These are phyloP conservation scores for Epistrophe eligans DNA, from an alignment of 2,888 invertebrate species.

Conservation along the genomic window DNA sequence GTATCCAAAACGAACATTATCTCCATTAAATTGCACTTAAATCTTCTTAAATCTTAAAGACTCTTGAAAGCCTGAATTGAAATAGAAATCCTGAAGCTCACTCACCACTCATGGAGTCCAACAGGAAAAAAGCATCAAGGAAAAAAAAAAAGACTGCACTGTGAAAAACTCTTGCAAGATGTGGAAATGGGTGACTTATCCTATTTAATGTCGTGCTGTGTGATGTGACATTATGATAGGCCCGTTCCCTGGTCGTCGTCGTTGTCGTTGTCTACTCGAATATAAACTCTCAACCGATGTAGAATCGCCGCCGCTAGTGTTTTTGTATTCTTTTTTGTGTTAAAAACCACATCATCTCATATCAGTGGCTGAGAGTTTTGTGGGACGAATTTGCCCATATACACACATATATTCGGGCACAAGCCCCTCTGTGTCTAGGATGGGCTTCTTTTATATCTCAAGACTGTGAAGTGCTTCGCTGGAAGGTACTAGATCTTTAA, in stretches of 20 bases:
- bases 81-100: slow-evolving; percentile 34
- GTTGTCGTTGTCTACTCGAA: slow-evolving; percentile 35
- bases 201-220: slow-evolving; percentile 76
- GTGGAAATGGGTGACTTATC: slow-evolving; percentile 75
- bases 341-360: slow-evolving; percentile 63
- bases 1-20: not conserved
- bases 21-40: slow-evolving; percentile 9
- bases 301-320: slow-evolving; percentile 51
- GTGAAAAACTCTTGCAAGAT: slow-evolving; percentile 38
- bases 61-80: not conserved
- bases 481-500: slow-evolving; percentile 24
- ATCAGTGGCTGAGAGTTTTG: slow-evolving; percentile 52
- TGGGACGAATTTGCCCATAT: slow-evolving; percentile 64
- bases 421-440: slow-evolving; percentile 56
- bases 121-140: no score
- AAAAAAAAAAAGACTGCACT: slow-evolving; percentile 24
- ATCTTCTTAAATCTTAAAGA: slow-evolving; percentile 11
- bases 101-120: slow-evolving; percentile 23
- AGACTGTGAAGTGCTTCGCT: slow-evolving; percentile 42
- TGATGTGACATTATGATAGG: slow-evolving; percentile 76
- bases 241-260: slow-evolving; percentile 51
- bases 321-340: slow-evolving; percentile 42
- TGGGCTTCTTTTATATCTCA: slow-evolving; percentile 57
- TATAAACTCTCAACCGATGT: slow-evolving; percentile 25
- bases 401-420: slow-evolving; percentile 60